phyloP scores from a whole-genome alignment of 1,140 invertebrate species.

The Heliconius eleuchia region DNA sequence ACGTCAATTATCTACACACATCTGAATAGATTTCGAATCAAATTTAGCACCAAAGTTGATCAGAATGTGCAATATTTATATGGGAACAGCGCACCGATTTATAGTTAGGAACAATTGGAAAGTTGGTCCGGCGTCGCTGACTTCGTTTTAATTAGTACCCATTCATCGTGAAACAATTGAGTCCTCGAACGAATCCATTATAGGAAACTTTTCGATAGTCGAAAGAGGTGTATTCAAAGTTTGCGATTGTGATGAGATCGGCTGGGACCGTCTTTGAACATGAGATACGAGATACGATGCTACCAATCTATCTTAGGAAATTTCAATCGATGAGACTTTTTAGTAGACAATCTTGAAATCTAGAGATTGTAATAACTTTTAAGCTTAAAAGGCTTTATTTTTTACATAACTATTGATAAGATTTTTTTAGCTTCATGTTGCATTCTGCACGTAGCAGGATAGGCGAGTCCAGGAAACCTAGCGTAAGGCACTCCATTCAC shows the following conservation, averaged over 20 bases:
- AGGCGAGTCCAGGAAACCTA: too few species aligned
- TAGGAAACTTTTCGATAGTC: slow-evolving; percentile 76
- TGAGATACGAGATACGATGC: slow-evolving; percentile 32
- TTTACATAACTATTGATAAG: too few species aligned
- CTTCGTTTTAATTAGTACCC: slow-evolving; percentile 80
- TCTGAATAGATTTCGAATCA: slow-evolving; percentile 58
- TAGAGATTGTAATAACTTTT: neutral
- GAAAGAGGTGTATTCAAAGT: slow-evolving; percentile 74
- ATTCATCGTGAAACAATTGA: slow-evolving; percentile 79
- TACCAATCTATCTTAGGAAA: slow-evolving; percentile 43
- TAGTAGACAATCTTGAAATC: neutral
- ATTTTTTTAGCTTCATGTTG: too few species aligned
- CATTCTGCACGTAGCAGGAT: too few species aligned
- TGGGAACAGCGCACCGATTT: slow-evolving; percentile 67
- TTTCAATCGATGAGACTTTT: slow-evolving; percentile 34
- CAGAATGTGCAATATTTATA: slow-evolving; percentile 70
- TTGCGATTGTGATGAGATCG: slow-evolving; percentile 61
- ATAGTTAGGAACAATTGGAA: slow-evolving; percentile 74
- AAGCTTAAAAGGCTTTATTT: neutral
- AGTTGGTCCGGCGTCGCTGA: slow-evolving; percentile 71
- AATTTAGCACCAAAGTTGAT: slow-evolving; percentile 72
- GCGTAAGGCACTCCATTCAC: too few species aligned
- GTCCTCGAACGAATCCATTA: slow-evolving; percentile 77
- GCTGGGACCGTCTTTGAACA: slow-evolving; percentile 48
- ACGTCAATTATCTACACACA: slow-evolving; percentile 18